Evolutionary conservation across 2,888 invertebrate species (phyloP), one percentile per base, ranked within the genome.

Genomic region (Scotopteryx bipunctaria): DNA sequence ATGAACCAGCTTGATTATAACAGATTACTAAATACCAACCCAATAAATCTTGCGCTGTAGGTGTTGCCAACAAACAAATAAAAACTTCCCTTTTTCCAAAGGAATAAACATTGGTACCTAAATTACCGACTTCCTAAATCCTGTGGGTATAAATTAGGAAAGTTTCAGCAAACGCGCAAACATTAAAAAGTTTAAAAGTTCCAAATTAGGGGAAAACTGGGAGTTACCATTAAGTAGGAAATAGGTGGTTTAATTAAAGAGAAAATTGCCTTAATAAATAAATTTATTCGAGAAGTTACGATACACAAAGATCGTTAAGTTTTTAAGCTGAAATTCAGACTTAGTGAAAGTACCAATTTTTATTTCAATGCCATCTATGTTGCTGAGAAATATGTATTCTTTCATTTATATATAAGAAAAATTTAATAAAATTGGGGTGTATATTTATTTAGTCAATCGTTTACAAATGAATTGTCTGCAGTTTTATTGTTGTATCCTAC

Each of bases 101-200:
- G 23, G 14, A 47, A 52, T 41, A 32, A 52, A 53, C 47, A 43
- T 42, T 19, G 14, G 25, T 37, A 17, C 25, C 42, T 13, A 43
- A 66, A 71, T 65, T 66, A 55, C n/a, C n/a, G n/a, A n/a, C 61
- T 58, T 55, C 49, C 31, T 46, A 43, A 59, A 66, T 58, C 63
- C 57, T 52, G 52, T 55, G 55, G 55, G 78, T 74, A 85, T 82
- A 84, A 84, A 86, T 85, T 83, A 81, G 63, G 68, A 81, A 85
- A 85, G 63, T 85, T 84, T 38, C 36, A 46, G 59, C 51, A 64
- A 69, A 72, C 64, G 73, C 69, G 80, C 76, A 78, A 80, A 78
- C 81, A 80, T 81, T 69, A 75, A 73, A 73, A 81, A 81, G 79
- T 82, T 81, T 48, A 57, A 64, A 69, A 73, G 71, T 72, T 58